These are phyloP conservation scores for Agapornis roseicollis DNA, from an alignment of 2,113 vertebrate genomes.

Conservation along the genomic window DNA sequence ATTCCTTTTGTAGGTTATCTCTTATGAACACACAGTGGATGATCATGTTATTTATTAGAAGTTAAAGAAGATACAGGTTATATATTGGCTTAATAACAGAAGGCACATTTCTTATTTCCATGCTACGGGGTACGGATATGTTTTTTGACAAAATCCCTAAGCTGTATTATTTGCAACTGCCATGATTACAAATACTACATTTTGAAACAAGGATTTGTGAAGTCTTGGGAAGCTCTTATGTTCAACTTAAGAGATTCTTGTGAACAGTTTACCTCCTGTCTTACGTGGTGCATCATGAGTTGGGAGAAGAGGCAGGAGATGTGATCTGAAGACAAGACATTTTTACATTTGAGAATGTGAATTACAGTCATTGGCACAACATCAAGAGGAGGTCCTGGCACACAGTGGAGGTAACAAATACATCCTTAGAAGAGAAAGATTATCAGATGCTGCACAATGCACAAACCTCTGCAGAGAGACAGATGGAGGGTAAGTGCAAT, in stretches of 20 bases:
- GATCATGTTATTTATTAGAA: neutral
- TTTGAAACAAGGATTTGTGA: neutral
- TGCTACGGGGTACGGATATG: neutral
- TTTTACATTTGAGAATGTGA: constrained; percentile 41
- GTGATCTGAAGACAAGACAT: constrained; percentile 16
- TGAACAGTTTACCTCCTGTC: constrained; percentile 2
- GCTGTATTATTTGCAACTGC: neutral
- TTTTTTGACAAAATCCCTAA: neutral
- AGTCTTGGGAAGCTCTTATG: neutral
- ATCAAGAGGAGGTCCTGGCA: constrained; percentile 42
- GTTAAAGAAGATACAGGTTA: neutral
- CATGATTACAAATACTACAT: neutral
- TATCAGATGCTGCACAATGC: constrained; percentile 34
- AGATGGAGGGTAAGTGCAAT: constrained; percentile 36
- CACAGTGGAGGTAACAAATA: constrained; percentile 37
- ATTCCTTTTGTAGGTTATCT: neutral
- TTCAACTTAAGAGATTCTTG: neutral
- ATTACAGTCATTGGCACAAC: constrained; percentile 27
- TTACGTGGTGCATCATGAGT: neutral
- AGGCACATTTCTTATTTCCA: neutral
- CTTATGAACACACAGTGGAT: neutral
- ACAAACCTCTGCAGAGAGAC: constrained; percentile 15
- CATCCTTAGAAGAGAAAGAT: constrained; percentile 6
- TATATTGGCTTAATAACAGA: neutral
- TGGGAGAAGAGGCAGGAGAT: neutral